These are phyloP conservation scores for Hypotaenidia philippensis DNA, from an alignment of 2,797 vertebrate species.

Conservation along the genomic window DNA sequence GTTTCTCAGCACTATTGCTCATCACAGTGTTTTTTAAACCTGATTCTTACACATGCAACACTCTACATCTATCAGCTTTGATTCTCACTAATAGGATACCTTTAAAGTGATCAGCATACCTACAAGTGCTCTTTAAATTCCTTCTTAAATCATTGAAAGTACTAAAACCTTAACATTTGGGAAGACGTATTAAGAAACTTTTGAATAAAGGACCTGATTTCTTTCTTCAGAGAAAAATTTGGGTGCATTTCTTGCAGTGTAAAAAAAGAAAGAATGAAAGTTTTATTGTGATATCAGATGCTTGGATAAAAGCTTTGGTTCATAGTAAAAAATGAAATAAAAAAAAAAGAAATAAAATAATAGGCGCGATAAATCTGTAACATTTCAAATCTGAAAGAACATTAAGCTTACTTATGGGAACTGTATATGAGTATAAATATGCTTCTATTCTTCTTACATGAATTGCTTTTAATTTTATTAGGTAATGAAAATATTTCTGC, in stretches of 20 bases:
- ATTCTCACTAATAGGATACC: background rate
- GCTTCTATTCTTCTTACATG: background rate
- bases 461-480: background rate
- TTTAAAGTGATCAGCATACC: background rate
- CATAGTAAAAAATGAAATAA: background rate
- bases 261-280: background rate
- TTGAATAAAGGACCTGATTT: background rate
- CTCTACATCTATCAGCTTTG: background rate
- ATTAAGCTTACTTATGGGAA: background rate
- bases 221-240: background rate
- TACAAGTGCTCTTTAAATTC: background rate
- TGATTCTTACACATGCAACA: background rate
- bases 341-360: background rate
- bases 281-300: background rate
- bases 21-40: background rate
- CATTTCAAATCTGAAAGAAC: background rate
- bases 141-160: background rate
- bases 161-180: background rate
- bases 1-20: background rate
- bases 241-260: background rate
- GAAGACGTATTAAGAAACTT: background rate
- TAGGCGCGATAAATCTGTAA: background rate
- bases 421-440: background rate
- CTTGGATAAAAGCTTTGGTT: background rate
- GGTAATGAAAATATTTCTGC: background rate